phyloP scores from a whole-genome alignment of 1,140 invertebrate species.

The Dysdera silvatica region DNA sequence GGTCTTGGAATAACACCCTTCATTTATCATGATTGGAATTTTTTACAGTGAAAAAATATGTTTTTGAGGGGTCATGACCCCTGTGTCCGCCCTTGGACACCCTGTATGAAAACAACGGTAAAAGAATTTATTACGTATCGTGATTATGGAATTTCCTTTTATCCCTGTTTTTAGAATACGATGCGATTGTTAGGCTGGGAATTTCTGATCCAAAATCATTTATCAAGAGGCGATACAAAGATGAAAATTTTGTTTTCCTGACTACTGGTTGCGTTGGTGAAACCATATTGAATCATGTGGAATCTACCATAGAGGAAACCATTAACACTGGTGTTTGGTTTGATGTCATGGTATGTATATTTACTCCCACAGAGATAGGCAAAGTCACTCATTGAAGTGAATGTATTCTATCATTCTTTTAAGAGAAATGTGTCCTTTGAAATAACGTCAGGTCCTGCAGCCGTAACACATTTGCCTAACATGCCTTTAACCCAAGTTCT shows the following conservation, averaged over 20 bases:
- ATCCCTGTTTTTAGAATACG: conserved; percentile 60
- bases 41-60: no score
- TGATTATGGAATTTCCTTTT: not conserved
- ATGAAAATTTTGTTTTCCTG: conserved; percentile 53
- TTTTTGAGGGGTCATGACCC: no score
- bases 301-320: conserved; percentile 76
- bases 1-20: no score
- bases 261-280: conserved; percentile 68
- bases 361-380: no score
- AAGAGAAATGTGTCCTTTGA: no score
- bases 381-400: no score
- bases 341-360: conserved; percentile 59
- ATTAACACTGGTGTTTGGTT: conserved; percentile 63
- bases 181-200: conserved; percentile 74
- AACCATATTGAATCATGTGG: conserved; percentile 64
- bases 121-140: not conserved
- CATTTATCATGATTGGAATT: no score
- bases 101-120: not conserved
- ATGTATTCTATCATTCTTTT: no score
- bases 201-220: conserved; percentile 76
- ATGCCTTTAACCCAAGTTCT: no score
- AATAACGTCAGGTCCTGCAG: no score
- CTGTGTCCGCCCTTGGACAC: no score
- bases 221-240: conserved; percentile 65
- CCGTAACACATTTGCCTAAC: no score